phyloP scores from a whole-genome alignment of 2,888 invertebrate species.

The Caenorhabditis macrosperma region DNA sequence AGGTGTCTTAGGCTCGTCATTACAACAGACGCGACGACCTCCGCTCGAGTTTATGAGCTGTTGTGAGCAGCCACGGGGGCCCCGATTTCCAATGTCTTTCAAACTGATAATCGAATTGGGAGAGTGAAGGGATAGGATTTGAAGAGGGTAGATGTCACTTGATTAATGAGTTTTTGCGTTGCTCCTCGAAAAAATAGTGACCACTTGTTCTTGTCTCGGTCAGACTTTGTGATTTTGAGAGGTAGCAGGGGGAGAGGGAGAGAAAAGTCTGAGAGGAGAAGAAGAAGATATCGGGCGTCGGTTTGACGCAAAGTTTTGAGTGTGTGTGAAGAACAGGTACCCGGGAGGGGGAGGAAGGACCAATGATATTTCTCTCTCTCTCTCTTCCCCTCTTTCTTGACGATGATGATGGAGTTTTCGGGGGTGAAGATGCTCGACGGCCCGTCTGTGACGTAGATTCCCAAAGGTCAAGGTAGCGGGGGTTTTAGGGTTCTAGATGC shows the following conservation, averaged over 20 bases:
- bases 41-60: conserved; percentile 37
- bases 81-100: background rate
- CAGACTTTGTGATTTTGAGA: background rate
- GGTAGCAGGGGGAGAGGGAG: background rate
- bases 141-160: conserved; percentile 2
- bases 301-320: conserved; percentile 20
- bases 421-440: background rate
- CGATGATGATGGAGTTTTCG: background rate
- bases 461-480: no score
- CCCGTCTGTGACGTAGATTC: background rate
- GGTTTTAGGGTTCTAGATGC: no score
- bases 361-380: conserved; percentile 27
- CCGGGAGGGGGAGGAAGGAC: background rate
- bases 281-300: conserved; percentile 27
- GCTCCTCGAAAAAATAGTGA: conserved; percentile 25
- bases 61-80: background rate
- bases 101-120: conserved; percentile 23
- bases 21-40: conserved; percentile 33
- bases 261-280: conserved; percentile 5
- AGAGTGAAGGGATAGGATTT: background rate
- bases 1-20: conserved; percentile 21
- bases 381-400: background rate
- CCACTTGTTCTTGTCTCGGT: conserved; percentile 40
- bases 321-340: conserved; percentile 37
- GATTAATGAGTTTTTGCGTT: conserved; percentile 30